These are phyloP conservation scores for Listronotus oregonensis DNA, from an alignment of 1,140 invertebrate genomes.

Conservation along the genomic window DNA sequence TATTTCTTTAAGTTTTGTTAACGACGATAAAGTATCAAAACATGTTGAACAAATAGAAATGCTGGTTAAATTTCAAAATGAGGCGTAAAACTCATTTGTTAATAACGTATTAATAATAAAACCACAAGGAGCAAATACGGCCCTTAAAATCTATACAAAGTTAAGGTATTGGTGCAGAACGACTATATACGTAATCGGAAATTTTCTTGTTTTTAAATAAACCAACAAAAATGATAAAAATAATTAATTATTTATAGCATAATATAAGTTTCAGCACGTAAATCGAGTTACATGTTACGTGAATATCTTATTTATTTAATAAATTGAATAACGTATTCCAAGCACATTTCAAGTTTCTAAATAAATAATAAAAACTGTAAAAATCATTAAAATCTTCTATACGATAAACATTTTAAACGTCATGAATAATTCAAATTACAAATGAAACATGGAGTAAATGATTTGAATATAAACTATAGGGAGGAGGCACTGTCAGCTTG, in stretches of 20 bases:
- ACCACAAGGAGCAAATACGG: too few species aligned
- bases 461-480: conserved; percentile 13
- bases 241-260: conserved; percentile 9
- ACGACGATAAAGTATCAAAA: too few species aligned
- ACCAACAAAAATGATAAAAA: conserved; percentile 1
- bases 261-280: conserved; percentile 7
- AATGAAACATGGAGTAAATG: conserved; percentile 17
- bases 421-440: conserved; percentile 17
- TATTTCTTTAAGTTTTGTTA: too few species aligned
- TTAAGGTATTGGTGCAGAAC: too few species aligned
- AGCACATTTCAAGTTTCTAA: background rate
- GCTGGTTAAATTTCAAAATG: too few species aligned
- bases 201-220: background rate
- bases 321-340: too few species aligned
- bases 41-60: too few species aligned
- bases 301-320: background rate
- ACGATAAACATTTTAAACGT: background rate
- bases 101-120: too few species aligned
- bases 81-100: too few species aligned
- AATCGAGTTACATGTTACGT: conserved; percentile 10
- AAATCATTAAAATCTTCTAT: conserved; percentile 5
- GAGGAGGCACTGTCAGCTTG: conserved; percentile 8
- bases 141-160: too few species aligned
- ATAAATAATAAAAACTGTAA: conserved; percentile 18
- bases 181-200: too few species aligned